Conservation (phyloP, 2,888 invertebrate genomes). For the Blera fallax region DNA sequence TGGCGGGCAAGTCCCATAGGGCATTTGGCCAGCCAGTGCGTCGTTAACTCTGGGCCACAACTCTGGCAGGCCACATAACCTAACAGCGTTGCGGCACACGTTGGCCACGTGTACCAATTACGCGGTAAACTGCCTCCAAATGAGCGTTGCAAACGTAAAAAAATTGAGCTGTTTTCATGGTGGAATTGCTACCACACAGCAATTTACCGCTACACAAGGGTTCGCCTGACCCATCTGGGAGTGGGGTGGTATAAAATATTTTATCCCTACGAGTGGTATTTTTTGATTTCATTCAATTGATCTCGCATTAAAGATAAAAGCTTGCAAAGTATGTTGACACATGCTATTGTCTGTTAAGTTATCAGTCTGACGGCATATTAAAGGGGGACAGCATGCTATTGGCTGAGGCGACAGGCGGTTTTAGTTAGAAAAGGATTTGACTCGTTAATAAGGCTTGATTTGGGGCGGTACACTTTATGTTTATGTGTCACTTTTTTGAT, state of each 20-base stretch:
- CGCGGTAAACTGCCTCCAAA: conserved; percentile 82
- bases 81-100: conserved; percentile 39
- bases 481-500: too few relatives aligned
- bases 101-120: conserved; percentile 80
- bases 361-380: neutral
- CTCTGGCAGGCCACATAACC: conserved; percentile 49
- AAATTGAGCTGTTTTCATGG: conserved; percentile 51
- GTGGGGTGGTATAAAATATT: conserved; percentile 1
- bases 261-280: neutral
- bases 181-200: conserved; percentile 37
- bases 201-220: conserved; percentile 12
- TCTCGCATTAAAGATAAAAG: conserved; percentile 35
- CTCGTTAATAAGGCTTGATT: too few relatives aligned
- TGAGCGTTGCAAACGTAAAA: conserved; percentile 66
- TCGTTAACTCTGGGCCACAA: conserved; percentile 51
- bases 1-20: conserved; percentile 46
- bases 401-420: too few relatives aligned
- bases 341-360: conserved; percentile 4
- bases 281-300: conserved; percentile 49
- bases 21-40: conserved; percentile 6
- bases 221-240: neutral
- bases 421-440: too few relatives aligned
- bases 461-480: too few relatives aligned
- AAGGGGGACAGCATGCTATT: neutral
- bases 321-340: conserved; percentile 37